phyloP scores from a whole-genome alignment of 2,888 invertebrate genomes.

The Hypsopygia costalis region DNA sequence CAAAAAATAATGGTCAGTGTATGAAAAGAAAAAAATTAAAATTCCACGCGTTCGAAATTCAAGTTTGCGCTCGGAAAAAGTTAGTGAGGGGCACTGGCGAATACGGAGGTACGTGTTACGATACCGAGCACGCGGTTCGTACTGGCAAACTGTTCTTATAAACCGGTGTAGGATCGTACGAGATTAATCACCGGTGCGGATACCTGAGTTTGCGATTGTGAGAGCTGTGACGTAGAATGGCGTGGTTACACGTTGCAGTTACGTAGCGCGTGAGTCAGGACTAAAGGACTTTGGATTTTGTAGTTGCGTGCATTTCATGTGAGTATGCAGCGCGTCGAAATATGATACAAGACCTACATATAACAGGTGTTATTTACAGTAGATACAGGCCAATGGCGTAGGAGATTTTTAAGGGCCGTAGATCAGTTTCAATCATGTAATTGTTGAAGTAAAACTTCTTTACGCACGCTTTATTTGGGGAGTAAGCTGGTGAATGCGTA shows the following conservation, averaged over 20 bases:
- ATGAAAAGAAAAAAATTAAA: not conserved
- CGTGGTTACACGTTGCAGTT: slow-evolving; percentile 11
- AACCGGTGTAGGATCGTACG: slow-evolving; percentile 14
- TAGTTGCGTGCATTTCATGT: too few relatives aligned
- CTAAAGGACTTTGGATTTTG: too few relatives aligned
- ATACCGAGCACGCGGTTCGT: slow-evolving; percentile 3
- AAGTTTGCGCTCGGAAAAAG: slow-evolving; percentile 4
- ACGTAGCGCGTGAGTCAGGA: not conserved
- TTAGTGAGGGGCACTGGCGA: not conserved
- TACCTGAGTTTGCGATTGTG: slow-evolving; percentile 7
- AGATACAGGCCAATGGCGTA: too few relatives aligned
- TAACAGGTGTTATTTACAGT: too few relatives aligned
- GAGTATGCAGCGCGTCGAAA: too few relatives aligned
- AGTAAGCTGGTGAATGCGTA: too few relatives aligned
- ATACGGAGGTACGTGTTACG: not conserved
- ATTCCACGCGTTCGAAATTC: slow-evolving; percentile 7
- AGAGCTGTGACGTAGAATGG: slow-evolving; percentile 6
- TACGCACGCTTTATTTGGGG: too few relatives aligned
- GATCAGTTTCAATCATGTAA: too few relatives aligned
- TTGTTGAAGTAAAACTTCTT: too few relatives aligned
- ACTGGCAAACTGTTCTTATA: slow-evolving; percentile 1
- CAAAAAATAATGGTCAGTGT: slow-evolving; percentile 2
- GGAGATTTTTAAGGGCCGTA: too few relatives aligned
- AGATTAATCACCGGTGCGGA: slow-evolving; percentile 12
- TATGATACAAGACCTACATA: too few relatives aligned